Conservation (phyloP, 2,113 vertebrate species). For the Malaclemys terrapin region DNA sequence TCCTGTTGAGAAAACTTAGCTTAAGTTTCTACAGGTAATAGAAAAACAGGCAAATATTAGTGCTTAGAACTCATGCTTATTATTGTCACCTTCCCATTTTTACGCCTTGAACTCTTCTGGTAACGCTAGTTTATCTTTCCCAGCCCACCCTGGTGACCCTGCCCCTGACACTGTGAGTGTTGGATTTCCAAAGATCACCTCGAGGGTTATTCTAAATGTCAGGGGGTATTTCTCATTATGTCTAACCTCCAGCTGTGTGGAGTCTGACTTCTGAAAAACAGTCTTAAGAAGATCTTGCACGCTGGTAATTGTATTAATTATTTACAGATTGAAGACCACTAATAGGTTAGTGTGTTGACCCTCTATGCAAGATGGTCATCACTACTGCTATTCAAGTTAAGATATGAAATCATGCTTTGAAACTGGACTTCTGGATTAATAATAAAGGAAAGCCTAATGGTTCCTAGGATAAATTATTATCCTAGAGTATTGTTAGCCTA, state of each 20-base stretch:
- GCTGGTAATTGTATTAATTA: background rate
- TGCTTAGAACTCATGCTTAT: background rate
- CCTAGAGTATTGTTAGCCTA: background rate
- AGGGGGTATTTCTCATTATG: background rate
- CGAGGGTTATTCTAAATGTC: background rate
- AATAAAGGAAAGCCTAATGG: constrained; percentile 10
- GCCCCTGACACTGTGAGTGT: background rate
- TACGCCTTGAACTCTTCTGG: background rate
- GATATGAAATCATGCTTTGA: background rate
- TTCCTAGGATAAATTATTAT: constrained; percentile 13
- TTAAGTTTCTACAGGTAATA: background rate
- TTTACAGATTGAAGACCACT: background rate
- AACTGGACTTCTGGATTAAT: background rate
- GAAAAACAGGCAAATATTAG: background rate
- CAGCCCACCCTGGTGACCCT: background rate
- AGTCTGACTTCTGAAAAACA: background rate
- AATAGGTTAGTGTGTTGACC: background rate
- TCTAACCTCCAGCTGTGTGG: background rate
- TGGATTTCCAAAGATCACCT: constrained; percentile 13
- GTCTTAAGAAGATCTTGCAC: background rate
- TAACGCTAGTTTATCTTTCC: background rate
- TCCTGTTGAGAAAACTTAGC: background rate
- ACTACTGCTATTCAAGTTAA: background rate
- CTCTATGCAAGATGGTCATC: background rate
- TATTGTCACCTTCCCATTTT: background rate